Percentiles rank a stretch among this genome's conserved stretches.
phyloP scores from a whole-genome alignment of 2,113 vertebrate species.

The Erpornis zantholeuca region DNA sequence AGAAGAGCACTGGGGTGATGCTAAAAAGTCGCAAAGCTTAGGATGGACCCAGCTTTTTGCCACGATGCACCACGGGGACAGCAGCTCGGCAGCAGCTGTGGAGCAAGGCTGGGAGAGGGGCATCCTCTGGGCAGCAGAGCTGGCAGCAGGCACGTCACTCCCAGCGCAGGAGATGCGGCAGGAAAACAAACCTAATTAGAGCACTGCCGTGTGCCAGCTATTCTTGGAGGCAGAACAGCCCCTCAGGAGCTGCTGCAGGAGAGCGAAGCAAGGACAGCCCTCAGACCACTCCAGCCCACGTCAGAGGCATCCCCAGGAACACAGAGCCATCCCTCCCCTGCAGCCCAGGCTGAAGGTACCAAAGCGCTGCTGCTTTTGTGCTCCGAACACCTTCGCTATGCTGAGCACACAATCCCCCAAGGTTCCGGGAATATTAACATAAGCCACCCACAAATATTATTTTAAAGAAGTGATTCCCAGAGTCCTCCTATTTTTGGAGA shows the following conservation, averaged over 20 bases:
- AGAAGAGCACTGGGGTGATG: neutral
- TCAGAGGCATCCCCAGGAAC: constrained; percentile 33
- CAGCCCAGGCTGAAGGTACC: neutral
- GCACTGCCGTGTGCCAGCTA: constrained; percentile 32
- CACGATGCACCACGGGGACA: accelerated
- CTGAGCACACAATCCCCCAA: neutral
- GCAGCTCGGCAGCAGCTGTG: accelerated
- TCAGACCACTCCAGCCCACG: neutral
- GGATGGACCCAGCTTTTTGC: neutral
- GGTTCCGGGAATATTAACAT: neutral
- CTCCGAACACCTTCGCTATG: neutral
- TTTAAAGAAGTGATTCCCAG: constrained; percentile 20
- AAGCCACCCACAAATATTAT: constrained; percentile 15
- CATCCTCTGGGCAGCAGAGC: neutral
- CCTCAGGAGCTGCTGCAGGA: neutral
- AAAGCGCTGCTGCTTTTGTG: neutral
- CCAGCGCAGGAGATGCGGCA: neutral
- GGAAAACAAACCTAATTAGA: neutral
- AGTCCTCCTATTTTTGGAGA: constrained; percentile 28
- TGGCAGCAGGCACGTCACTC: neutral
- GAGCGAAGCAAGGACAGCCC: neutral
- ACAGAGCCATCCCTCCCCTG: neutral
- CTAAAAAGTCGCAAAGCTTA: neutral
- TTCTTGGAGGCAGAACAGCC: constrained; percentile 35
- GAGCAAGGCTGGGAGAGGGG: neutral